Conservation (phyloP, 2,797 vertebrate genomes). For the Squalus acanthias region DNA sequence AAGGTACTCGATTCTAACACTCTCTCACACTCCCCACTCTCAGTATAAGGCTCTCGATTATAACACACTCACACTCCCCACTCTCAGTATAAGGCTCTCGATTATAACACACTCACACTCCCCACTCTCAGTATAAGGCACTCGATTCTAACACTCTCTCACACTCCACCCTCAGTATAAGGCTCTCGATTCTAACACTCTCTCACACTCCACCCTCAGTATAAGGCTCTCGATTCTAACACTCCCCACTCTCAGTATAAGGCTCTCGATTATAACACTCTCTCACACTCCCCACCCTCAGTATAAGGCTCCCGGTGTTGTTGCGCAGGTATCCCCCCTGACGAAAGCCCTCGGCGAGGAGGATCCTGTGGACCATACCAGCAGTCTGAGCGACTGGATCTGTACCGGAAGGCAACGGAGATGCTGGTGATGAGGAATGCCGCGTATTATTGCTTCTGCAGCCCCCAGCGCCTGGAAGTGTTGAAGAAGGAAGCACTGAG, state of each 20-base stretch:
- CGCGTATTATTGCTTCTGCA: slow-evolving; percentile 87
- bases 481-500: slow-evolving; percentile 80
- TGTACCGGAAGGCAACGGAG: slow-evolving; percentile 60
- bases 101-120: background rate
- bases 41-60: background rate
- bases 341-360: slow-evolving; percentile 76
- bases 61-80: background rate
- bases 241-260: background rate
- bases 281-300: background rate
- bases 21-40: background rate
- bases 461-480: slow-evolving; percentile 72
- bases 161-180: background rate
- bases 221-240: background rate
- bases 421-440: slow-evolving; percentile 62
- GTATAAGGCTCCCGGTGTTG: background rate
- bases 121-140: background rate
- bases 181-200: background rate
- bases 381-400: slow-evolving; percentile 73
- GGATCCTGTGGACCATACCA: slow-evolving; percentile 73
- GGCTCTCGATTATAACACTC: background rate
- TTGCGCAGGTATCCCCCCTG: slow-evolving; percentile 71
- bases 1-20: background rate
- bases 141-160: background rate
- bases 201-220: background rate
- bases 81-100: background rate